Evolutionary conservation across 2,113 vertebrate genomes (phyloP).

Genomic region (Sinocyclocheilus rhinocerous): DNA sequence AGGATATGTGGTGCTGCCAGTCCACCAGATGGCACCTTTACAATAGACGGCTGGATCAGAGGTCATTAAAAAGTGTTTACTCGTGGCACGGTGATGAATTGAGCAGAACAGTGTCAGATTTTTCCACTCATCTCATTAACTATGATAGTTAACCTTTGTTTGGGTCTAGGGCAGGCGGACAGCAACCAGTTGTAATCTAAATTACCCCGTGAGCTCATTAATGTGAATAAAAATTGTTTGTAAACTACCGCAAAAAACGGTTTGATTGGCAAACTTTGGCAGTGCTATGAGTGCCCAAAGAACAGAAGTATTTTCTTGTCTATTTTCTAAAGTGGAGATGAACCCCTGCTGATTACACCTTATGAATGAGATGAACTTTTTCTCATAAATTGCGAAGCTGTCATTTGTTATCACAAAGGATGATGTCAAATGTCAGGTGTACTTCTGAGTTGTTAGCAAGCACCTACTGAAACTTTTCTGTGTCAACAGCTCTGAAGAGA

Average conservation of each 20-base stretch:
- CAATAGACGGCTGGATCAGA: slow-evolving; percentile 41
- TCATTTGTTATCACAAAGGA: not conserved
- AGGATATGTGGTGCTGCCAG: slow-evolving; percentile 26
- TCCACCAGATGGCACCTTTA: slow-evolving; percentile 51
- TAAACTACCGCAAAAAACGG: not conserved
- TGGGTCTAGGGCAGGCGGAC: slow-evolving; percentile 1
- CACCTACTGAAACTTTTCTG: not conserved
- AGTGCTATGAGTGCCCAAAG: not conserved
- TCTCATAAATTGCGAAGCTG: slow-evolving; percentile 12
- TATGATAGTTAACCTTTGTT: slow-evolving; percentile 43
- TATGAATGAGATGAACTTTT: slow-evolving; percentile 11
- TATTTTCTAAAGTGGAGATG: not conserved
- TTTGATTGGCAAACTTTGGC: not conserved
- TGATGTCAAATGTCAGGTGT: slow-evolving; percentile 20
- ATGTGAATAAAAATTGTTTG: not conserved
- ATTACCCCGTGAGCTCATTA: slow-evolving; percentile 9
- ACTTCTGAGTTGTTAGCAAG: slow-evolving; percentile 16
- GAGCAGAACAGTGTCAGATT: slow-evolving; percentile 40
- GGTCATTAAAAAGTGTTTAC: slow-evolving; percentile 42
- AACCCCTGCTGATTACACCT: not conserved
- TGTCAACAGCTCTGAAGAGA: slow-evolving; percentile 12
- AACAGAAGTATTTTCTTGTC: not conserved
- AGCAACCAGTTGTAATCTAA: slow-evolving; percentile 27
- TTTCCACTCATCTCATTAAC: slow-evolving; percentile 44
- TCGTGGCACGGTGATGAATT: not conserved